Percentiles rank a stretch among this genome's conserved stretches.
Evolutionary conservation across 2,797 vertebrate species (phyloP).

Genomic region (Salarias fasciatus): DNA sequence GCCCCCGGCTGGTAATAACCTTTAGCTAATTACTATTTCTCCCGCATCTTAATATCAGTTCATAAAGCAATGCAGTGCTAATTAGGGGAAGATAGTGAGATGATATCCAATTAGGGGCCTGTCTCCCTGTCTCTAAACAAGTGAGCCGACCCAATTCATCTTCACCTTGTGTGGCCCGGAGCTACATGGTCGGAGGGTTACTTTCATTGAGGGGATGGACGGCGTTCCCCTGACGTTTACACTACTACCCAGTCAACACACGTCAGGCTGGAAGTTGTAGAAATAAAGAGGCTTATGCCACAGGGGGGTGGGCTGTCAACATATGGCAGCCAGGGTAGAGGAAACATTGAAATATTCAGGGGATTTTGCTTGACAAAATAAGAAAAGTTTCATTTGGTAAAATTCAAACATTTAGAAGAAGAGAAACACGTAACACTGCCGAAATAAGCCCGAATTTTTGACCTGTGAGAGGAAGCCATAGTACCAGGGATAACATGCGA

Average conservation of each 20-base stretch:
- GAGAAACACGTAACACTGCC: too few relatives aligned
- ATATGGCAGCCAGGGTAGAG: too few relatives aligned
- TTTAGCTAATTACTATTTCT: conserved; percentile 77
- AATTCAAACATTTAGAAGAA: too few relatives aligned
- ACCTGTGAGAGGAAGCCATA: too few relatives aligned
- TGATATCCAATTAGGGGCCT: conserved; percentile 76
- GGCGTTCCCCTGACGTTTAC: conserved; percentile 35
- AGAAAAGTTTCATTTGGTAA: too few relatives aligned
- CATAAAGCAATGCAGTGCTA: conserved; percentile 71
- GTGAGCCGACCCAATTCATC: conserved; percentile 58
- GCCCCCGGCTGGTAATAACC: conserved; percentile 74
- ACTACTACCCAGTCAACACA: conserved; percentile 35
- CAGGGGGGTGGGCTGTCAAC: too few relatives aligned
- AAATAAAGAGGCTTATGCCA: conserved; percentile 33
- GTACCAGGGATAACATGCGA: too few relatives aligned
- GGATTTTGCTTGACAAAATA: too few relatives aligned
- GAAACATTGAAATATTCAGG: too few relatives aligned
- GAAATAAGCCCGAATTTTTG: too few relatives aligned
- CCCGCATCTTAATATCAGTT: conserved; percentile 76
- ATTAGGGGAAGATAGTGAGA: conserved; percentile 72
- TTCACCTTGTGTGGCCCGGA: conserved; percentile 64
- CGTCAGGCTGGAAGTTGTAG: conserved; percentile 35
- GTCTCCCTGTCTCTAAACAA: conserved; percentile 66
- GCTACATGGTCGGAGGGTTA: conserved; percentile 47
- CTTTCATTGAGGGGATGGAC: conserved; percentile 43